A percentile compares a stretch with the other conserved stretches of the same genome.
Evolutionary conservation across 2,113 vertebrate species (phyloP).

Genomic region (Ornithorhynchus anatinus): DNA sequence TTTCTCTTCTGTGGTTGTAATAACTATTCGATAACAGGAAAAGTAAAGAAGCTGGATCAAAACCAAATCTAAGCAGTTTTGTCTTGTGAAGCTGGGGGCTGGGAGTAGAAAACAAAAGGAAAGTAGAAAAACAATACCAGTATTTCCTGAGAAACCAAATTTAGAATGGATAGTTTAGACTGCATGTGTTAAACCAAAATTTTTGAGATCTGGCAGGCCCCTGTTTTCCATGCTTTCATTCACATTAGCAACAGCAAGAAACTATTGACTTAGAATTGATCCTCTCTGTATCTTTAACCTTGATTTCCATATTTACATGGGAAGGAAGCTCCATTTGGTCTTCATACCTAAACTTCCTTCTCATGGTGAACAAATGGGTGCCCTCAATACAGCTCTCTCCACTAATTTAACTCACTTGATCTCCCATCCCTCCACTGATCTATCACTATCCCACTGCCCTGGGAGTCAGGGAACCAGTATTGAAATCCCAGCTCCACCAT

Average conservation of each 20-base stretch:
- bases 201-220: neutral
- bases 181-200: too few relatives aligned
- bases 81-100: neutral
- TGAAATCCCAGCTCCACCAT: too few relatives aligned
- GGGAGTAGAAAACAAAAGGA: constrained; percentile 14
- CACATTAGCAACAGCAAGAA: neutral
- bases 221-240: neutral
- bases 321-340: too few relatives aligned
- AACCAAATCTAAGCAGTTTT: constrained; percentile 35
- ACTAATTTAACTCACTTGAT: too few relatives aligned
- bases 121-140: constrained; percentile 20
- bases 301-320: neutral
- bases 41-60: constrained; percentile 32
- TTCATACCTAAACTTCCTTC: too few relatives aligned
- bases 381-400: too few relatives aligned
- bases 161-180: too few relatives aligned
- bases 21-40: constrained; percentile 23
- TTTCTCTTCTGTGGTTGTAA: constrained; percentile 33
- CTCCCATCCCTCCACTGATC: too few relatives aligned
- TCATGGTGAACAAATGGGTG: too few relatives aligned
- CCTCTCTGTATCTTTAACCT: neutral
- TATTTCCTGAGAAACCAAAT: constrained; percentile 13
- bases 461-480: too few relatives aligned
- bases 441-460: too few relatives aligned
- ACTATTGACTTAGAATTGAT: constrained; percentile 5